Percentiles rank a stretch among this genome's conserved stretches.
Conservation (phyloP, 2,888 invertebrate genomes). For the Mesorhabditis belari region DNA sequence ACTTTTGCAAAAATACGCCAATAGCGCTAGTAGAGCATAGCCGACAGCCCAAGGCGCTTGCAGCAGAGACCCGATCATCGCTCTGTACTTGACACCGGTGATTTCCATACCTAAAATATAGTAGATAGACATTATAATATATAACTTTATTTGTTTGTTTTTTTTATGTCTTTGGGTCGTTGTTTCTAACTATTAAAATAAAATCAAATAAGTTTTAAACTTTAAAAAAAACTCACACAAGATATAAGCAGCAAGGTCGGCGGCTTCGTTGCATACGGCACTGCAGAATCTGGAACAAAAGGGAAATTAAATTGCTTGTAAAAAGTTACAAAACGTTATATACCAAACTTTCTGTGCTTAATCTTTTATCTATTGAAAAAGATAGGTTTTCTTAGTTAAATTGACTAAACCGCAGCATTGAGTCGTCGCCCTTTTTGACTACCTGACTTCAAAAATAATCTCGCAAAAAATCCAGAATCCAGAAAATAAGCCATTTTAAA, state of each 20-base stretch:
- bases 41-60: slow-evolving; percentile 53
- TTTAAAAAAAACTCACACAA: slow-evolving; percentile 41
- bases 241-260: slow-evolving; percentile 52
- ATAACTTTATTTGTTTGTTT: no score
- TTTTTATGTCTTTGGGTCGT: no score
- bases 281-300: slow-evolving; percentile 16
- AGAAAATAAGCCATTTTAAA: no score
- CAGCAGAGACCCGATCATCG: slow-evolving; percentile 51
- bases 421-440: no score
- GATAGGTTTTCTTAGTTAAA: neutral
- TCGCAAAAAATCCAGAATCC: no score
- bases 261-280: slow-evolving; percentile 49
- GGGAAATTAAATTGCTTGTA: neutral
- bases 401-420: neutral
- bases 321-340: neutral
- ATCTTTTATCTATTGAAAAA: neutral
- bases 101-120: no score
- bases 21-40: slow-evolving; percentile 50
- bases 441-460: no score
- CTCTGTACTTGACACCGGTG: slow-evolving; percentile 46
- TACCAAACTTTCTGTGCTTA: no score
- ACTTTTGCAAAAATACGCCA: slow-evolving; percentile 50
- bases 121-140: no score
- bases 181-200: no score
- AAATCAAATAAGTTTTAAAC: neutral